A percentile compares a stretch with the other conserved stretches of the same genome.
These are phyloP conservation scores for Malurus leucopterus DNA, from an alignment of 2,797 vertebrate genomes.

Conservation along the genomic window DNA sequence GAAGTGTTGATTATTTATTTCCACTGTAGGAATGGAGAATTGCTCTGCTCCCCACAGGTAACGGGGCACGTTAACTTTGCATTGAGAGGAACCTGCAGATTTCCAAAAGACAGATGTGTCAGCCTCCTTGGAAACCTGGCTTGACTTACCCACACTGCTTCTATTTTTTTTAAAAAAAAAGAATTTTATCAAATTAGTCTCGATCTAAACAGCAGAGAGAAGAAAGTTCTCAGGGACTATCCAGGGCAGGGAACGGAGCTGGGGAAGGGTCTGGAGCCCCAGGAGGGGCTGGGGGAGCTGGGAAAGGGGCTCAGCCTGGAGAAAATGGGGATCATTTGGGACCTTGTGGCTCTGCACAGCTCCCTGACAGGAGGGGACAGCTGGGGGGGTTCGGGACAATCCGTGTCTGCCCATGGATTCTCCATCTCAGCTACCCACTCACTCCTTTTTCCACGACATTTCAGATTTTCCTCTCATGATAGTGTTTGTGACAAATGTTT, in stretches of 20 bases:
- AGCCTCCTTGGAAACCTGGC: accelerated
- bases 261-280: neutral
- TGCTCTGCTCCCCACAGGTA: accelerated
- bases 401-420: accelerated
- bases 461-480: neutral
- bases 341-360: neutral
- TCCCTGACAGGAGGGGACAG: no score
- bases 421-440: neutral
- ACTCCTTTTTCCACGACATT: neutral
- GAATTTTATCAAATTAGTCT: neutral
- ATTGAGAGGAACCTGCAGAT: accelerated
- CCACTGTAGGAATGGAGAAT: neutral
- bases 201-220: neutral
- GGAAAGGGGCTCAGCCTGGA: neutral
- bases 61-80: accelerated
- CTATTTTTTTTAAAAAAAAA: neutral
- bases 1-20: accelerated
- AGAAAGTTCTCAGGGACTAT: neutral
- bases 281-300: neutral
- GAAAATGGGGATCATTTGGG: neutral
- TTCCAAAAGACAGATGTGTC: accelerated
- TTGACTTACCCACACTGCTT: accelerated
- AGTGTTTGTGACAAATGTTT: neutral
- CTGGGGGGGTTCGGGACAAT: neutral
- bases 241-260: accelerated